phyloP scores from a whole-genome alignment of 2,797 vertebrate species.

The Sebastes oblongus region DNA sequence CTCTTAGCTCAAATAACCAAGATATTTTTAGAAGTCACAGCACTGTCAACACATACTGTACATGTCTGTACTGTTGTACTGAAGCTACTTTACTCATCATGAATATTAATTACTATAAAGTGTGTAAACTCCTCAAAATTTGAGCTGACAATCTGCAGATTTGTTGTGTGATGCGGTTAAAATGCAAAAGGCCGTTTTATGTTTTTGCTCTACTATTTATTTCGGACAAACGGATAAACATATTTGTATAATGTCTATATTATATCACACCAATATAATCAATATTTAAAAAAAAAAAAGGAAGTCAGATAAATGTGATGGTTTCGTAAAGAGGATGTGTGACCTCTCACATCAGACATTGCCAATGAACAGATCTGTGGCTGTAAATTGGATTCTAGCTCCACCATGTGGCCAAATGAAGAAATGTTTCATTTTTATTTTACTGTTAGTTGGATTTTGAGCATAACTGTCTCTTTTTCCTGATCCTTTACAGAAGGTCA shows the following conservation, averaged over 20 bases:
- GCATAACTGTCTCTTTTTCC: background rate
- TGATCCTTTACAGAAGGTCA: background rate
- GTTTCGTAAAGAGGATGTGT: background rate
- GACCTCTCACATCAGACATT: background rate
- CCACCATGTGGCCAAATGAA: constrained; percentile 60
- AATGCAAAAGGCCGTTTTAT: background rate
- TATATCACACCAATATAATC: background rate
- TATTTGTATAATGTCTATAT: background rate
- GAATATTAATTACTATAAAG: background rate
- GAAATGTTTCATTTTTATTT: background rate
- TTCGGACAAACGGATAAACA: background rate
- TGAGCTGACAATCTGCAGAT: background rate
- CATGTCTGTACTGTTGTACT: background rate
- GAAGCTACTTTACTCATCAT: background rate
- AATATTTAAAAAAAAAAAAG: background rate
- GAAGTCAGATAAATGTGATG: too few species aligned
- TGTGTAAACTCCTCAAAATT: background rate
- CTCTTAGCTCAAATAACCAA: background rate
- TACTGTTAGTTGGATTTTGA: background rate
- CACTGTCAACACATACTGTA: background rate
- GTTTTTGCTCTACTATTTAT: background rate
- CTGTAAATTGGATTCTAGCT: constrained; percentile 36
- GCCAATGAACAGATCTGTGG: background rate
- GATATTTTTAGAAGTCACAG: background rate
- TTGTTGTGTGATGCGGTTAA: background rate